These are phyloP conservation scores for Pterocles burchelli DNA, from an alignment of 2,113 vertebrate genomes.

Conservation along the genomic window DNA sequence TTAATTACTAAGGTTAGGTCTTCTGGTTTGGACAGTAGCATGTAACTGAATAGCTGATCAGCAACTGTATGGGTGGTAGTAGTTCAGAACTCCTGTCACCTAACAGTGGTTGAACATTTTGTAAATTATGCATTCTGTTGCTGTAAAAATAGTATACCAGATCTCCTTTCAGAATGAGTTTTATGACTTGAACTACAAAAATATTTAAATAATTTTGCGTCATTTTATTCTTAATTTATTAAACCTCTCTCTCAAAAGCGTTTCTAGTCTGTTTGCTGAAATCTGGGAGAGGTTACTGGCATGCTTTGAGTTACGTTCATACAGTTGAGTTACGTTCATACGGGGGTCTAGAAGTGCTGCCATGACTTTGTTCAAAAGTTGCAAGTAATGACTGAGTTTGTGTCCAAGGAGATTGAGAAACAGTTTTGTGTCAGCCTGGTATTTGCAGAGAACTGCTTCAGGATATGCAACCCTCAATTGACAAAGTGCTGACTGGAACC, in stretches of 20 bases:
- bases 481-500: background rate
- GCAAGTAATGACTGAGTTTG: background rate
- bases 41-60: background rate
- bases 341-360: background rate
- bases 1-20: background rate
- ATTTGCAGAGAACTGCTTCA: background rate
- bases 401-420: background rate
- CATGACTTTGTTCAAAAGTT: background rate
- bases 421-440: background rate
- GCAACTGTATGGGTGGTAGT: background rate
- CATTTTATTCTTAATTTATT: background rate
- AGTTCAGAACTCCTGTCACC: background rate
- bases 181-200: background rate
- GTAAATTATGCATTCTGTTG: background rate
- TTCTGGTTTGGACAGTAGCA: background rate
- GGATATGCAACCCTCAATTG: background rate
- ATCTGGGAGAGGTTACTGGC: background rate
- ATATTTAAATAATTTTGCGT: background rate
- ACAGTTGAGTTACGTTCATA: rapidly evolving
- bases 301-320: background rate
- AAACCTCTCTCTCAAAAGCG: background rate
- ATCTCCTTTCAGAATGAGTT: background rate
- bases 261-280: background rate
- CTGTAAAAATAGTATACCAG: background rate
- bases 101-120: background rate